Conservation (phyloP, 2,113 vertebrate species). For the Garra rufa region DNA sequence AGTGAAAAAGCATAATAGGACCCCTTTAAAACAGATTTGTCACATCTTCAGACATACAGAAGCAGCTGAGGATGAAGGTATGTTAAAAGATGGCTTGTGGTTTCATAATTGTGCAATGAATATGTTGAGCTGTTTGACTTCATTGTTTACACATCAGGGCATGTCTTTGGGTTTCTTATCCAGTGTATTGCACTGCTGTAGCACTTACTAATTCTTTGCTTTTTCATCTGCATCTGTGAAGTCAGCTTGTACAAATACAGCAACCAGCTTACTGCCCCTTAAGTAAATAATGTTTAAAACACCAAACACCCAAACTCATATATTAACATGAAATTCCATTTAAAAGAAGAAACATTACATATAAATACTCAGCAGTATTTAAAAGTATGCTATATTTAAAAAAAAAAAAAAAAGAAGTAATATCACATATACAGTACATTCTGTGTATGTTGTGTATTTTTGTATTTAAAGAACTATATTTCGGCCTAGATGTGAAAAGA, state of each 20-base stretch:
- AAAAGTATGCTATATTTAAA: too few relatives aligned
- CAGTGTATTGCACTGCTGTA: not conserved
- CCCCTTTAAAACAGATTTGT: not conserved
- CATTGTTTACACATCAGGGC: conserved; percentile 44
- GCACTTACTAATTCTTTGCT: not conserved
- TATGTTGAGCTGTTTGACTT: conserved; percentile 25
- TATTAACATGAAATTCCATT: not conserved
- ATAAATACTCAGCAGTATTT: too few relatives aligned
- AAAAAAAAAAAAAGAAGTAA: too few relatives aligned
- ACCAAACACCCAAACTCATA: not conserved
- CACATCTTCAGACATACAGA: not conserved
- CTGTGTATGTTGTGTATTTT: not conserved
- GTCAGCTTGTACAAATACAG: not conserved
- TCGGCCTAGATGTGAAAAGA: not conserved
- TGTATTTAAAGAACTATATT: not conserved
- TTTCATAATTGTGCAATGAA: not conserved
- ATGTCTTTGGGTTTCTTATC: conserved; percentile 3
- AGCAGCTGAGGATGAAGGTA: not conserved
- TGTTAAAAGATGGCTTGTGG: not conserved
- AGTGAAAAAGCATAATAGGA: too few relatives aligned
- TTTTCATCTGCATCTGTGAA: not conserved
- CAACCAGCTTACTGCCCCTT: not conserved
- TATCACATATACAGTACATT: too few relatives aligned
- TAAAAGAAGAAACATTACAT: too few relatives aligned
- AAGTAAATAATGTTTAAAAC: conserved; percentile 10